Evolutionary conservation across 2,797 vertebrate genomes (phyloP).

Genomic region (Sparus aurata): DNA sequence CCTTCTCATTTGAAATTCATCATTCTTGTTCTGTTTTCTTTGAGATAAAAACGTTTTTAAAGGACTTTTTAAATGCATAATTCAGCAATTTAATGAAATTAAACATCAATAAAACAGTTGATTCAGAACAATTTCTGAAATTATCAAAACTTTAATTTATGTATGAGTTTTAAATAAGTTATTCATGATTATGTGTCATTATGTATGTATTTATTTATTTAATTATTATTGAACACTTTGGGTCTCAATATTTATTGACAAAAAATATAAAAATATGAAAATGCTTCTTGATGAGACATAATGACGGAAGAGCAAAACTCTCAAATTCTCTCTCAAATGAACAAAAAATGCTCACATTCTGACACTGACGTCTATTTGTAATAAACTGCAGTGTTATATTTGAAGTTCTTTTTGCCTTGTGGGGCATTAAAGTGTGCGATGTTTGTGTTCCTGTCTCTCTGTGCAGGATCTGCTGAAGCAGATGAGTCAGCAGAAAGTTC

Average conservation of each 20-base stretch:
- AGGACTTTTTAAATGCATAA: no score
- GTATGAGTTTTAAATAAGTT: no score
- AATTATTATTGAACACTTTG: background rate
- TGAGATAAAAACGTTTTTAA: no score
- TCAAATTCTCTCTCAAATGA: background rate
- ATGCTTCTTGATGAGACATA: background rate
- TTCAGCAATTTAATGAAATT: background rate
- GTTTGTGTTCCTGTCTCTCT: background rate
- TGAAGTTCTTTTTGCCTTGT: background rate
- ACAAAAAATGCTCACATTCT: background rate
- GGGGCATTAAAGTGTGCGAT: no score
- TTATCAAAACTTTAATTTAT: no score
- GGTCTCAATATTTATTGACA: background rate
- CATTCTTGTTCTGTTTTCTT: no score
- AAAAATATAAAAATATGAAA: background rate
- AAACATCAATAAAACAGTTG: background rate
- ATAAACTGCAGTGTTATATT: background rate
- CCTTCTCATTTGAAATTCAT: no score
- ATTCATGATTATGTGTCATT: no score
- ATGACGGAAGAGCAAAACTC: background rate
- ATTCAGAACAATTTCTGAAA: background rate
- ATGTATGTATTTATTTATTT: background rate
- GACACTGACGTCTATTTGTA: no score
- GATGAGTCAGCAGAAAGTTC: slow-evolving; percentile 91
- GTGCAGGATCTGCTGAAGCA: slow-evolving; percentile 90